Evolutionary conservation across 2,113 vertebrate genomes (phyloP), one percentile per base, ranked within the genome.

Genomic region (Thamnophis sirtalis): DNA sequence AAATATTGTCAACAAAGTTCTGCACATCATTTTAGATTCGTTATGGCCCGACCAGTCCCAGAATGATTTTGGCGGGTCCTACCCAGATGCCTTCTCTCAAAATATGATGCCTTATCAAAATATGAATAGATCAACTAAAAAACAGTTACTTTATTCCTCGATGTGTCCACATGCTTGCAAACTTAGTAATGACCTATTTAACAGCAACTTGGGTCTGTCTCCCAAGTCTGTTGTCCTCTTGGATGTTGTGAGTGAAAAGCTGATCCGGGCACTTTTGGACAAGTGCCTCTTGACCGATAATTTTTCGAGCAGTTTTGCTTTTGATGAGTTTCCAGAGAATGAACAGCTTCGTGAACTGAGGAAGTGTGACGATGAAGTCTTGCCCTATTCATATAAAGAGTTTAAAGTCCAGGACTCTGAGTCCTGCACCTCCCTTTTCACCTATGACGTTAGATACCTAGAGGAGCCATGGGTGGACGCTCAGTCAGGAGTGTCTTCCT

Each of bases 161-260:
- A 2, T 63, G 13, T 92, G 91, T 4, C 91, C 88, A 19, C 88
- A 92, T 13, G 88, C 91, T 43, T 28, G 15, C 43, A 51, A 24
- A 33, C 80, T 92, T 7, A 56, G 55, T 2, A 38, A 85, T 7
- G 9, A 53, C 22, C 10, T 43, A 24, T 8, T 43, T 4, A 43
- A 24, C 8, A 28, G 55, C 48, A 63, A 53, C 48, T 26, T 92
- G 48, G 88, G 91, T 10, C 91, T 92, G 7, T 92, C 91, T 10
- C 91, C 91, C 7, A 92, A 92, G 28, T 92, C 91, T 1, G 73
- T 92, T 9, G 49, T 92, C 56, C 91, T 92, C n/a, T 33, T 92
- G n/a, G 91, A 92, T 13, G 88, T 86, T 11, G 91, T 92, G 55
- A 92, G 91, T 7, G 91, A 92, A 53, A 92, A 89, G 55, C 91